phyloP scores from a whole-genome alignment of 2,888 invertebrate genomes.

The Drosophila nr. fundita region DNA sequence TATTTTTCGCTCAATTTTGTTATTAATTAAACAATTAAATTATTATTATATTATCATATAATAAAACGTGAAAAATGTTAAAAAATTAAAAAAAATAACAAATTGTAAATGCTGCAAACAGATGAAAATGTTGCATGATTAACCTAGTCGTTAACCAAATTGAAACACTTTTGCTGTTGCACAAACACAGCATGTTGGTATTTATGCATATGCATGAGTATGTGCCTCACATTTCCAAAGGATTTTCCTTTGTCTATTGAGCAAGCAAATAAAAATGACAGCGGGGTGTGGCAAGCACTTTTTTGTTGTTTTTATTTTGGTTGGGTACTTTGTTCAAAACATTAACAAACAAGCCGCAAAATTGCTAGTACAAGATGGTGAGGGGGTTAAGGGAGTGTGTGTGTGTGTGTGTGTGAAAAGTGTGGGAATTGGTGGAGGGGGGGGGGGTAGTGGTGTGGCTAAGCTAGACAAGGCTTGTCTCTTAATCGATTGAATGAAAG shows the following conservation, averaged over 20 bases:
- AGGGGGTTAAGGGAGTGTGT: neutral
- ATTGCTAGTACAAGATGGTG: conserved; percentile 4
- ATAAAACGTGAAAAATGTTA: neutral
- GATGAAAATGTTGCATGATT: neutral
- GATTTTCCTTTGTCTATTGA: conserved; percentile 31
- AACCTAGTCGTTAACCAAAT: neutral
- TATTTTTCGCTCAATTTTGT: neutral
- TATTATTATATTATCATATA: neutral
- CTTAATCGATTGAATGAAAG: conserved; percentile 71
- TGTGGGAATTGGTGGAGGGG: neutral
- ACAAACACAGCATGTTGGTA: neutral
- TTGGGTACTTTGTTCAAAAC: conserved; percentile 38
- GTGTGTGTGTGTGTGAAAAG: neutral
- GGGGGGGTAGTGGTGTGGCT: neutral
- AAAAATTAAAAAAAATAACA: too few species aligned
- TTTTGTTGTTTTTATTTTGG: neutral
- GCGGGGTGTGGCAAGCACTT: neutral
- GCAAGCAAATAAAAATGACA: conserved; percentile 39
- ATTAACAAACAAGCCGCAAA: conserved; percentile 47
- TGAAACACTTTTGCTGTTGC: neutral
- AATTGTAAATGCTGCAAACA: neutral
- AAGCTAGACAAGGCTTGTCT: conserved; percentile 47
- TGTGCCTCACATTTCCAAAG: neutral
- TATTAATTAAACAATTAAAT: neutral
- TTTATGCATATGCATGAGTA: neutral